Percentiles rank a stretch among this genome's conserved stretches.
These are phyloP conservation scores for Drosophila sechellia DNA, from an alignment of 1,140 invertebrate species.

Conservation along the genomic window DNA sequence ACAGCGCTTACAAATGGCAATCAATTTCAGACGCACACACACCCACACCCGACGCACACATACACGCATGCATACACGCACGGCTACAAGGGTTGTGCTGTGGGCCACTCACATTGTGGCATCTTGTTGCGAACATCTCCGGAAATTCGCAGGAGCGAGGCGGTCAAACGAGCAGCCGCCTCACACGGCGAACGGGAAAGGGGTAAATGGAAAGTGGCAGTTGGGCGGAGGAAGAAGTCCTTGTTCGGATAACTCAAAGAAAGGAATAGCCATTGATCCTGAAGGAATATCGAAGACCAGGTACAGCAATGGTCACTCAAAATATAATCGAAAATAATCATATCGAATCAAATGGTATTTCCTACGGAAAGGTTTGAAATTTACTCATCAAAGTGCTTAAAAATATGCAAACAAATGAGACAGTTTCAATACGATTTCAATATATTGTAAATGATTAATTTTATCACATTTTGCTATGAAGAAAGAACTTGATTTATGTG, in stretches of 20 bases:
- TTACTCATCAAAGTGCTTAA: too few species aligned
- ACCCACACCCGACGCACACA: background rate
- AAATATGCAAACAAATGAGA: too few species aligned
- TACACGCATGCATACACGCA: constrained; percentile 9
- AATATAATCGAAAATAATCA: too few species aligned
- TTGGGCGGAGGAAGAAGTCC: background rate
- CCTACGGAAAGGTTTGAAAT: too few species aligned
- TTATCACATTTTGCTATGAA: too few species aligned
- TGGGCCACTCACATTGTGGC: constrained; percentile 1
- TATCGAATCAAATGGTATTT: too few species aligned
- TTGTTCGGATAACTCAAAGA: background rate
- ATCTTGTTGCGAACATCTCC: constrained; percentile 47
- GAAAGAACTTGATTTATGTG: too few species aligned
- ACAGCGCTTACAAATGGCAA: constrained; percentile 81
- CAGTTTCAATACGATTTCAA: too few species aligned
- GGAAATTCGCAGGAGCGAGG: constrained; percentile 30
- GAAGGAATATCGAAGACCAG: background rate
- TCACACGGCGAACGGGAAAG: constrained; percentile 17
- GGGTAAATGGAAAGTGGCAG: constrained; percentile 4
- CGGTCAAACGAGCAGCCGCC: constrained; percentile 52
- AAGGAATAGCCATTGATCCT: background rate
- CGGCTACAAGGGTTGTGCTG: constrained; percentile 63
- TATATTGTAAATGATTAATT: too few species aligned
- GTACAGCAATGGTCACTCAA: background rate
- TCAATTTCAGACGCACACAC: constrained; percentile 66